Conservation (phyloP, 1,140 invertebrate genomes). For the Drosophila pallidifrons region DNA sequence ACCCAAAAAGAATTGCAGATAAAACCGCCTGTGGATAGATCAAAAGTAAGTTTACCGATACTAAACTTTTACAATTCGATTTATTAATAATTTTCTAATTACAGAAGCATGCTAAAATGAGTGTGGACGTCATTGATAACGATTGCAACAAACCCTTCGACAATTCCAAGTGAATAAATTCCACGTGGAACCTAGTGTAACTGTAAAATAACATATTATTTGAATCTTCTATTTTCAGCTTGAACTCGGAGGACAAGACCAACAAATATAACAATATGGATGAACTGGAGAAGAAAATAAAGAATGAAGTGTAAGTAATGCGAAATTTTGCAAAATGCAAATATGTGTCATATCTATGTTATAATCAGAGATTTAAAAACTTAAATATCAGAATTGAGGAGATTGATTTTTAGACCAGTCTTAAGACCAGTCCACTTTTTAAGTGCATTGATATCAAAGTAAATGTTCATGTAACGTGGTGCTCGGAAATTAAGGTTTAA, state of each 20-base stretch:
- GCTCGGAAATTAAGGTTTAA: no score
- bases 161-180: conserved; percentile 71
- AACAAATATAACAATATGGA: conserved; percentile 79
- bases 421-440: no score
- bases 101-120: conserved; percentile 84
- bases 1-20: conserved; percentile 45
- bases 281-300: conserved; percentile 84
- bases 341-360: no score
- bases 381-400: no score
- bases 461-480: no score
- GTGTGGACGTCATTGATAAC: conserved; percentile 84
- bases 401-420: no score
- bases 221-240: conserved; percentile 36
- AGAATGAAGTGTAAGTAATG: conserved; percentile 82
- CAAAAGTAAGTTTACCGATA: conserved; percentile 55
- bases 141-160: conserved; percentile 83
- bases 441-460: no score
- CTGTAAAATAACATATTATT: neutral
- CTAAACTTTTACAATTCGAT: no score
- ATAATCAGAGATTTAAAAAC: no score
- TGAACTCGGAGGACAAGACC: conserved; percentile 76
- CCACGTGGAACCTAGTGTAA: neutral
- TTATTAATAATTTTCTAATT: neutral
- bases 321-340: neutral
- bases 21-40: conserved; percentile 71